Evolutionary conservation across 2,113 vertebrate species (phyloP).

Genomic region (Tapirus terrestris): DNA sequence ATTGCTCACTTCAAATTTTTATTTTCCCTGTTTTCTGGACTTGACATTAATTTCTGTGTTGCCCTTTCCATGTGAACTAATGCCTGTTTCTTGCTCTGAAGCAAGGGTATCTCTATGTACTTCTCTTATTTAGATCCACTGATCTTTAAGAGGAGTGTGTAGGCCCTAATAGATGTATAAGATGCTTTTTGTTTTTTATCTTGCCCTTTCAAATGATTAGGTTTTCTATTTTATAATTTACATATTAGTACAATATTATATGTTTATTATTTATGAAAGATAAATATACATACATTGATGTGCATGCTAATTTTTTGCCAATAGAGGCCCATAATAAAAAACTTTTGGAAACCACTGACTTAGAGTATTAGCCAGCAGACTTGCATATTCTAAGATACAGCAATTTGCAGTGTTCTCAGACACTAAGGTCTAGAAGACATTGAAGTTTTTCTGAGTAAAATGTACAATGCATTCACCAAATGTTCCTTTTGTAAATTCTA

Average conservation of each 20-base stretch:
- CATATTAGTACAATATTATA: not conserved
- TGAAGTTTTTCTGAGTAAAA: constrained; percentile 13
- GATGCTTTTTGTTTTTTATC: not conserved
- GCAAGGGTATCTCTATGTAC: not conserved
- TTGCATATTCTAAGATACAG: not conserved
- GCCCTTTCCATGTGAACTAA: not conserved
- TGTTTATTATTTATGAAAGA: not conserved
- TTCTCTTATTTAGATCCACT: not conserved
- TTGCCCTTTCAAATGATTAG: not conserved
- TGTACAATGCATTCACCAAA: not conserved
- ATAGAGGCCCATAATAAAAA: not conserved
- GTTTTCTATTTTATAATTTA: not conserved
- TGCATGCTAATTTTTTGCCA: not conserved
- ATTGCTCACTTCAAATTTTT: constrained; percentile 19
- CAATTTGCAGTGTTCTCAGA: not conserved
- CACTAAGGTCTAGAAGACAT: not conserved
- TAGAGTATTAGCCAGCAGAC: not conserved
- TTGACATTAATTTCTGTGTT: not conserved
- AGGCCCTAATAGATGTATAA: not conserved
- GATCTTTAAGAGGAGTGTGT: not conserved
- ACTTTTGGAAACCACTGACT: not conserved
- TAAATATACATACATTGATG: not conserved
- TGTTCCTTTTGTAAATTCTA: constrained; percentile 11
- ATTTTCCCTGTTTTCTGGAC: not conserved
- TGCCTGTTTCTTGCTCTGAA: not conserved